A percentile compares a stretch with the other conserved stretches of the same genome.
Conservation (phyloP, 2,888 invertebrate species). For the Eumerus sabulonum region DNA sequence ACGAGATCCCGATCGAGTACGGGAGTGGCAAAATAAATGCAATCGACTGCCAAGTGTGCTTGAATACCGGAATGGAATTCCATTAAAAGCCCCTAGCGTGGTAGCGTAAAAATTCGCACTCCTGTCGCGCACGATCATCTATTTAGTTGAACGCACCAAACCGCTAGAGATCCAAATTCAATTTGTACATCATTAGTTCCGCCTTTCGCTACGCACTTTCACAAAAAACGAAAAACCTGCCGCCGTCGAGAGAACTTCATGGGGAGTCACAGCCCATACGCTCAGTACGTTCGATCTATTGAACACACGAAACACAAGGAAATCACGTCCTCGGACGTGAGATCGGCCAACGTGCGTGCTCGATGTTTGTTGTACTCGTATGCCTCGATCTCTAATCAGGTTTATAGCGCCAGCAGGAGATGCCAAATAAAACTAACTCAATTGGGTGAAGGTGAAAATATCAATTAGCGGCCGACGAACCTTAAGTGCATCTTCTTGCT, state of each 20-base stretch:
- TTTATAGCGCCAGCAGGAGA: conserved; percentile 59
- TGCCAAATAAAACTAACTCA: conserved; percentile 57
- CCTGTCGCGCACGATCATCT: conserved; percentile 17
- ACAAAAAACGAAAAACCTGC: conserved; percentile 66
- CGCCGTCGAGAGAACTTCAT: conserved; percentile 32
- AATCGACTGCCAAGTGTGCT: neutral
- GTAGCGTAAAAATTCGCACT: conserved; percentile 38
- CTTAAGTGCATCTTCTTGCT: conserved; percentile 27
- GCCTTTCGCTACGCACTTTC: conserved; percentile 68
- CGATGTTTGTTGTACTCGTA: conserved; percentile 40
- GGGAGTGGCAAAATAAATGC: conserved; percentile 37
- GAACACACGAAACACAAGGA: conserved; percentile 44
- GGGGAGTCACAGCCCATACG: conserved; percentile 36
- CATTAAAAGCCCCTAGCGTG: conserved; percentile 26
- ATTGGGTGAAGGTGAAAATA: conserved; percentile 68
- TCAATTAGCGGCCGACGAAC: conserved; percentile 56
- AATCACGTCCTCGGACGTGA: conserved; percentile 52
- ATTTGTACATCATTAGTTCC: conserved; percentile 66
- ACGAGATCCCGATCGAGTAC: too few relatives aligned
- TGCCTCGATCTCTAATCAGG: conserved; percentile 58
- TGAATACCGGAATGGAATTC: conserved; percentile 16
- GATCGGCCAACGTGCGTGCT: conserved; percentile 26
- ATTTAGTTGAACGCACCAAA: conserved; percentile 17
- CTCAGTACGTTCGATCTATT: neutral
- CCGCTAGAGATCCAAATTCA: conserved; percentile 62